Percentiles rank a stretch among this genome's conserved stretches.
Conservation (phyloP, 2,888 invertebrate genomes). For the Melitaea athalia region DNA sequence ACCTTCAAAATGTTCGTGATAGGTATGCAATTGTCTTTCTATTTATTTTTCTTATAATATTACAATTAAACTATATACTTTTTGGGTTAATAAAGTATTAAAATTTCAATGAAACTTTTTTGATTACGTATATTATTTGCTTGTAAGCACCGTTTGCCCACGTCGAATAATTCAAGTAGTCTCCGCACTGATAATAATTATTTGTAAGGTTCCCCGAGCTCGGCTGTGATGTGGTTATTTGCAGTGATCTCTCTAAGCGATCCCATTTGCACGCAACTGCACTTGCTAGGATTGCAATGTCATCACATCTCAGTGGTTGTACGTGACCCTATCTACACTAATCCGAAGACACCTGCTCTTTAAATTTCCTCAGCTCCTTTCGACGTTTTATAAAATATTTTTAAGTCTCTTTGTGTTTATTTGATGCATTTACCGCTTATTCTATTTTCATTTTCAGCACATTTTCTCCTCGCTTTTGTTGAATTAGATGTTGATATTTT, state of each 20-base stretch:
- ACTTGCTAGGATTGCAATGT: conserved; percentile 70
- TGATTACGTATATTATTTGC: conserved; percentile 43
- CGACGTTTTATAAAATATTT: conserved; percentile 26
- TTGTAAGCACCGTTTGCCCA: not conserved
- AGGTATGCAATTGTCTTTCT: no score
- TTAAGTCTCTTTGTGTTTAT: conserved; percentile 13
- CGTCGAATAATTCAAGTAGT: conserved; percentile 1
- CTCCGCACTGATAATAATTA: conserved; percentile 30
- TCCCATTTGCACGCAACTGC: conserved; percentile 58
- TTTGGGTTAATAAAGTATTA: no score
- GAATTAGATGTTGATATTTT: no score
- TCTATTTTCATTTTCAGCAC: not conserved
- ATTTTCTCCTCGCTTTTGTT: not conserved
- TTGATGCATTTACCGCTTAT: not conserved
- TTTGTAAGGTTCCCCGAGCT: conserved; percentile 16
- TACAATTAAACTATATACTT: no score
- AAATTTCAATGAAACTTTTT: not conserved
- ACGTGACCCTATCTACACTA: conserved; percentile 78
- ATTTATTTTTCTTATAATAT: no score
- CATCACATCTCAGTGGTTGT: conserved; percentile 70
- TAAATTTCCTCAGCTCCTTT: conserved; percentile 47
- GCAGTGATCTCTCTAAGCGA: conserved; percentile 43
- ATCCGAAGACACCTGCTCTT: conserved; percentile 77
- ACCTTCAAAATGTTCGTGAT: no score
- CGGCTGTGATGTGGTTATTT: conserved; percentile 35